Conservation (phyloP, 2,888 invertebrate genomes). For the Mythimna pallens region DNA sequence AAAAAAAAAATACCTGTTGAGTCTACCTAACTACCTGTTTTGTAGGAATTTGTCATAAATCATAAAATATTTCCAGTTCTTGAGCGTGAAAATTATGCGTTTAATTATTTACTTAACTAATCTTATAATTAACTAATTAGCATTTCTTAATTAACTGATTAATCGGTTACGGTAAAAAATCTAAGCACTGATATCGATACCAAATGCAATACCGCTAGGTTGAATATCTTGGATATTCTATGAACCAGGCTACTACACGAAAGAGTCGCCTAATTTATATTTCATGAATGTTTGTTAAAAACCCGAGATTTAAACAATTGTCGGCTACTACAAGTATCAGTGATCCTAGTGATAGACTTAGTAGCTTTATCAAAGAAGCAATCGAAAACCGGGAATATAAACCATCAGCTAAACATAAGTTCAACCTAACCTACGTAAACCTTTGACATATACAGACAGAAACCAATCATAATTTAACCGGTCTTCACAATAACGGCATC, state of each 20-base stretch:
- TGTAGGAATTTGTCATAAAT: slow-evolving; percentile 30
- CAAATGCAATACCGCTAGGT: background rate
- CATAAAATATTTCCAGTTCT: slow-evolving; percentile 11
- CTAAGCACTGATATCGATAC: background rate
- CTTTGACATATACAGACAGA: background rate
- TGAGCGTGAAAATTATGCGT: slow-evolving; percentile 12
- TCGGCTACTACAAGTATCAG: background rate
- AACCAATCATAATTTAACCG: background rate
- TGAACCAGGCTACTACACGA: background rate
- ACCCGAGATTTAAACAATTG: no score
- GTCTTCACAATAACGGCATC: slow-evolving; percentile 27
- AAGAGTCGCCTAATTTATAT: no score
- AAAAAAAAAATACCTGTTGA: background rate
- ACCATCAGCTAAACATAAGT: background rate
- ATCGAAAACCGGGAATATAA: background rate
- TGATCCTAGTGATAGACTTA: background rate
- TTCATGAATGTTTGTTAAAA: no score
- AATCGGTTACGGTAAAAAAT: slow-evolving; percentile 6
- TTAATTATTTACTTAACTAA: slow-evolving; percentile 11
- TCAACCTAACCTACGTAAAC: background rate
- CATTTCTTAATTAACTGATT: slow-evolving; percentile 25
- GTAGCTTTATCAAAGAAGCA: background rate
- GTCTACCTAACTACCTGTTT: background rate
- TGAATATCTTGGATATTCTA: background rate
- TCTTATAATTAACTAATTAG: slow-evolving; percentile 23